Percentiles rank a stretch among this genome's conserved stretches.
phyloP scores from a whole-genome alignment of 2,797 vertebrate genomes.

The Pipistrellus pipistrellus region DNA sequence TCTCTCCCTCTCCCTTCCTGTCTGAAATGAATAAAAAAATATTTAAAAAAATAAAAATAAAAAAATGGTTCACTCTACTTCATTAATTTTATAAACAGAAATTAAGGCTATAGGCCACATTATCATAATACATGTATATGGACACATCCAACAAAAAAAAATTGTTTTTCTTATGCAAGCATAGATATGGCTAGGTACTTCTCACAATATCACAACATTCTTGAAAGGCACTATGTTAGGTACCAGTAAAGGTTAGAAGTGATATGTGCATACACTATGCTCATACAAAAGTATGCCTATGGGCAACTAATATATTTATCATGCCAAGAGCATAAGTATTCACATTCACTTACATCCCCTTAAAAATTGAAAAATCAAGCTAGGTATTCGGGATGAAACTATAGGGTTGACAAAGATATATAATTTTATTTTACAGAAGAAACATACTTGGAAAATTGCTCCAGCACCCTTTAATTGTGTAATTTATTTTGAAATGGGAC shows the following conservation, averaged over 20 bases:
- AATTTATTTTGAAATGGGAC: conserved; percentile 76
- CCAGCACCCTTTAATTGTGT: conserved; percentile 63
- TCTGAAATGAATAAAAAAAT: no score
- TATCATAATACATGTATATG: neutral
- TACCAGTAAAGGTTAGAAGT: neutral
- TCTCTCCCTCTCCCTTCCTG: no score
- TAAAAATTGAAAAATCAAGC: conserved; percentile 69
- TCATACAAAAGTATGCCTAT: neutral
- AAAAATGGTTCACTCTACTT: neutral
- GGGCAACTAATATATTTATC: neutral
- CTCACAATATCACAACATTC: neutral
- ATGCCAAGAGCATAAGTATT: neutral
- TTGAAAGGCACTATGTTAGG: neutral
- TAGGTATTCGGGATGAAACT: conserved; percentile 31
- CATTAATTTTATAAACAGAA: conserved; percentile 12
- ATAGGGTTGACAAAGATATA: conserved; percentile 61
- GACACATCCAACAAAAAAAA: neutral
- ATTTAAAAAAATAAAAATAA: no score
- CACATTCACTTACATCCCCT: conserved; percentile 15
- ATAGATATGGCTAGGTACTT: neutral
- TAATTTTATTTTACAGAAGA: conserved; percentile 74
- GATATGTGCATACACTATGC: neutral
- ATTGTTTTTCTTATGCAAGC: conserved; percentile 41
- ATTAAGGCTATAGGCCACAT: neutral
- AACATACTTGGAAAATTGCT: conserved; percentile 54